These are phyloP conservation scores for Timema cristinae DNA, from an alignment of 2,888 invertebrate genomes.

Conservation along the genomic window DNA sequence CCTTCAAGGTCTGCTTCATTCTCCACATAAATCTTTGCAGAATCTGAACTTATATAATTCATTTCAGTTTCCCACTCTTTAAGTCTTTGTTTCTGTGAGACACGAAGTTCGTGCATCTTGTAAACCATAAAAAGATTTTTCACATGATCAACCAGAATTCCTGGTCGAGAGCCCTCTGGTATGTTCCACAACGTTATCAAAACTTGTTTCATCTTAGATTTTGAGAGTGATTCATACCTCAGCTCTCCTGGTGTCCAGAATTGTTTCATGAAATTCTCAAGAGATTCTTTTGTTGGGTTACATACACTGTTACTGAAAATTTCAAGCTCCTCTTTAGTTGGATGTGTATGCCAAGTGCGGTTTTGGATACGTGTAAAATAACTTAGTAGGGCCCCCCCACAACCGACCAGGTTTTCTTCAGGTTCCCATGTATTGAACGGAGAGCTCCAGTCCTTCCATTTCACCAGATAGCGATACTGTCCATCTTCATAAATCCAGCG, in stretches of 20 bases:
- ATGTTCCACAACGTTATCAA: constrained; percentile 47
- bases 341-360: no score
- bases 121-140: constrained; percentile 51
- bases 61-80: constrained; percentile 72
- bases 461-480: constrained; percentile 61
- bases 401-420: constrained; percentile 65
- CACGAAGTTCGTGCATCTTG: constrained; percentile 51
- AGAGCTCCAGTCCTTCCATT: constrained; percentile 78
- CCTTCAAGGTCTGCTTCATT: constrained; percentile 79
- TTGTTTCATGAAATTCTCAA: constrained; percentile 47
- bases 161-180: constrained; percentile 42
- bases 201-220: constrained; percentile 38
- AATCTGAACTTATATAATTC: constrained; percentile 62
- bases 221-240: constrained; percentile 8
- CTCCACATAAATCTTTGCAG: constrained; percentile 68
- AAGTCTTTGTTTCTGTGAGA: constrained; percentile 58
- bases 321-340: no score
- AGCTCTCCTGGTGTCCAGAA: constrained; percentile 17
- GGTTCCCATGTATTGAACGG: constrained; percentile 86
- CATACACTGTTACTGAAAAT: no score
- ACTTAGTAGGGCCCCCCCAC: constrained; percentile 49
- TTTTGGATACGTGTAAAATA: not conserved
- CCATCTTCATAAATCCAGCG: constrained; percentile 49
- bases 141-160: constrained; percentile 41
- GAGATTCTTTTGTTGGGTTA: constrained; percentile 38